A percentile compares a stretch with the other conserved stretches of the same genome.
Conservation (phyloP, 2,797 vertebrate genomes). For the Peromyscus eremicus region DNA sequence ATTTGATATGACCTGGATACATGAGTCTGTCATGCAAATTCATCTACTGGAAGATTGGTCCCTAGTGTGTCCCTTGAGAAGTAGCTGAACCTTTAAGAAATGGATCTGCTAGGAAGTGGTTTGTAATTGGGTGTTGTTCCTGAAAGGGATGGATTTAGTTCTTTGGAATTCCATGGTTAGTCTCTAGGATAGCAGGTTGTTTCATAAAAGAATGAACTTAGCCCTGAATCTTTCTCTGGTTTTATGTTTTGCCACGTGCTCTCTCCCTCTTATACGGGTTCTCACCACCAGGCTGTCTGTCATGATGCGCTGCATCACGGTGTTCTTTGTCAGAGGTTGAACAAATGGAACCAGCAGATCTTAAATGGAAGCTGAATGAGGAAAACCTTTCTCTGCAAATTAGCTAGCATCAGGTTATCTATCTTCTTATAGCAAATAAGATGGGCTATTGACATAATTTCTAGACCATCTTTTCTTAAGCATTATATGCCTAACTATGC, state of each 20-base stretch:
- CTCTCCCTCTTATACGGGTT: not conserved
- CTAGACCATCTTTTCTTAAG: not conserved
- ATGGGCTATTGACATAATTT: not conserved
- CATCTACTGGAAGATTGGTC: not conserved
- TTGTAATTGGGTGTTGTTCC: not conserved
- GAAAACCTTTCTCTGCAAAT: not conserved
- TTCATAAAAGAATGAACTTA: not conserved
- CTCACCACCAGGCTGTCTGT: too few species aligned
- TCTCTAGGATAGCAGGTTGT: not conserved
- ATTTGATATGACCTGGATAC: not conserved
- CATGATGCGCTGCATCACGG: not conserved
- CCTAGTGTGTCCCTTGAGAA: too few species aligned
- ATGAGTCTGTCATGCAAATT: not conserved
- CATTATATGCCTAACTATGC: not conserved
- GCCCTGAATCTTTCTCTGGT: not conserved
- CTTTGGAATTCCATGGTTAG: not conserved
- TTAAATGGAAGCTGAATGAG: not conserved
- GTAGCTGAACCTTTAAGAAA: not conserved
- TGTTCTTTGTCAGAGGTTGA: not conserved
- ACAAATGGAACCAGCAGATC: not conserved
- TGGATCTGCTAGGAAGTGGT: not conserved
- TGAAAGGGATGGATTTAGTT: not conserved
- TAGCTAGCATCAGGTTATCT: not conserved
- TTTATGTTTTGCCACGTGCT: not conserved
- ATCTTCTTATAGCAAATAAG: not conserved